Percentiles rank a stretch among this genome's conserved stretches.
Conservation (phyloP, 2,113 vertebrate genomes). For the Plecturocebus donacophilus region DNA sequence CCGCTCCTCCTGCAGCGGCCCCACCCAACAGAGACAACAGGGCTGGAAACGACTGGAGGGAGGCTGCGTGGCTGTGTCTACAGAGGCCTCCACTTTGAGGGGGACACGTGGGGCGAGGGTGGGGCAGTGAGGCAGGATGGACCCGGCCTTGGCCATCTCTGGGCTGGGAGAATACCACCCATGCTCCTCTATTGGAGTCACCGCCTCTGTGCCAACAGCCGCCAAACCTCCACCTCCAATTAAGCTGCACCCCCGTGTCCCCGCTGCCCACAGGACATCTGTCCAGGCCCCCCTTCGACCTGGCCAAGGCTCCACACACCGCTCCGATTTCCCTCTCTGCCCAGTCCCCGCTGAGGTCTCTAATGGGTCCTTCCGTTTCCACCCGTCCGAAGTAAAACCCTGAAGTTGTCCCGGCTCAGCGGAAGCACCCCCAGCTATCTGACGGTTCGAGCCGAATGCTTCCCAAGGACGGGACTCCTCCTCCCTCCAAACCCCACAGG, state of each 20-base stretch:
- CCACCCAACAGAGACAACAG: too few relatives aligned
- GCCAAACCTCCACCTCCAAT: background rate
- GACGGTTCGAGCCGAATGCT: background rate
- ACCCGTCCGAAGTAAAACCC: background rate
- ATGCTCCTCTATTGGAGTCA: background rate
- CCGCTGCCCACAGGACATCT: background rate
- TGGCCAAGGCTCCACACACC: background rate
- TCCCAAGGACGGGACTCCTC: too few relatives aligned
- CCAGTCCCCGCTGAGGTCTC: background rate
- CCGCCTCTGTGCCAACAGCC: background rate
- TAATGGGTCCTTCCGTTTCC: background rate
- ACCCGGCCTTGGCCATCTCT: rapidly evolving
- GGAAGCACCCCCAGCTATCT: rapidly evolving
- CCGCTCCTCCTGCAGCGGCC: too few relatives aligned
- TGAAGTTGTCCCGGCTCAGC: background rate
- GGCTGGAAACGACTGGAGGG: too few relatives aligned
- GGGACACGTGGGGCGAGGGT: rapidly evolving
- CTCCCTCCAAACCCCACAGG: too few relatives aligned
- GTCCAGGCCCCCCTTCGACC: background rate
- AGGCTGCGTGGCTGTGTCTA: rapidly evolving
- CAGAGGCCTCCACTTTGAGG: background rate
- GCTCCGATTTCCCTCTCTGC: background rate
- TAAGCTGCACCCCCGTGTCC: background rate
- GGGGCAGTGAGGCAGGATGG: background rate
- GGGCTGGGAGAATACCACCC: too few relatives aligned